These are phyloP conservation scores for Paratrypauchen microcephalus DNA, from an alignment of 2,797 vertebrate species.

Conservation along the genomic window DNA sequence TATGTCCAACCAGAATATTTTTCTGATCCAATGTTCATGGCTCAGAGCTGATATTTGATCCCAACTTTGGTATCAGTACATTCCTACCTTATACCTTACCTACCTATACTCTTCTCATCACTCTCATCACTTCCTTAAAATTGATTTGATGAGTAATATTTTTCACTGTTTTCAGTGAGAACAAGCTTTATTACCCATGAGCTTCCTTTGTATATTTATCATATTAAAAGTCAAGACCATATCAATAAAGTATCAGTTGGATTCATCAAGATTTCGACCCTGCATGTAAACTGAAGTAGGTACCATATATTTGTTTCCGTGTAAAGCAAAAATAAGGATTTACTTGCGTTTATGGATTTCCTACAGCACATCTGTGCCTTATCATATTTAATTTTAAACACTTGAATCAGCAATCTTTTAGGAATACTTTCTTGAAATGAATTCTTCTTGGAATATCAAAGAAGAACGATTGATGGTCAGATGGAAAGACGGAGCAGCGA, in stretches of 20 bases:
- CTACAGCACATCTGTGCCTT: constrained; percentile 14
- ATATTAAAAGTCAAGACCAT: neutral
- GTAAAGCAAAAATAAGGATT: constrained; percentile 16
- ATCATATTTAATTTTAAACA: constrained; percentile 5
- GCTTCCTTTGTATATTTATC: neutral
- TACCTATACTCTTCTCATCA: too few relatives aligned
- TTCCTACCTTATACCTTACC: too few relatives aligned
- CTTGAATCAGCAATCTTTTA: constrained; percentile 33
- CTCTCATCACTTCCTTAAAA: neutral
- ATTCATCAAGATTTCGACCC: neutral
- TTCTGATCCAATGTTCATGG: too few relatives aligned
- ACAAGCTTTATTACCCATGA: neutral
- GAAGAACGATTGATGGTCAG: constrained; percentile 25
- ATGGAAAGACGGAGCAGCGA: constrained; percentile 25
- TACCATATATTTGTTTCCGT: neutral
- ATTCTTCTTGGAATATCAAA: constrained; percentile 15
- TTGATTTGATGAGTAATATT: neutral
- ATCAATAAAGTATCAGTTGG: neutral
- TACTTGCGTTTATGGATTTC: constrained; percentile 17
- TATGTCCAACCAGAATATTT: too few relatives aligned
- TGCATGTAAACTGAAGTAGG: neutral
- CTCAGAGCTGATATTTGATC: too few relatives aligned
- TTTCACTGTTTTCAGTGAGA: too few relatives aligned
- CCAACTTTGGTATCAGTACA: too few relatives aligned
- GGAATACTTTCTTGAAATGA: constrained; percentile 32